Base-by-base conservation (phyloP, 2,113 vertebrate genomes). In the Chaenogobius annularis region DNA sequence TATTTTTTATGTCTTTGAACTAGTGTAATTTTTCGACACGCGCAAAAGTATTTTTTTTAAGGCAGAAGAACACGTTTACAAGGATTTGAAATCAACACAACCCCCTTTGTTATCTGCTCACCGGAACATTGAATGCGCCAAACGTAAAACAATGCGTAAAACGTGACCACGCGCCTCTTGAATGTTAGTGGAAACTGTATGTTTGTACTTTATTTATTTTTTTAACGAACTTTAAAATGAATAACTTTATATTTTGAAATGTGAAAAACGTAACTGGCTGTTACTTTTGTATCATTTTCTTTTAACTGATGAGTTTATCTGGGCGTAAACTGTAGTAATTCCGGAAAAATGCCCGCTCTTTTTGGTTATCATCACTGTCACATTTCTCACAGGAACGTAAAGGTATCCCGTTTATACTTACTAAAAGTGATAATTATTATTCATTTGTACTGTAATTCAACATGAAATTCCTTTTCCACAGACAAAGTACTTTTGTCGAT, bases 311-410 rank as follows among this genome's bases (percentile, higher is more conserved):
- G 20, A 56, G 11, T 23, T 23, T 10, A 22, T 7, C 26, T 31
- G 26, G 23, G 26, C 14, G 58, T 61, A 58, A 58, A 3, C n/a
- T 14, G 58, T 61, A 35, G n/a, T 56, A 40, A 50, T 61, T 68
- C 73, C 64, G 72, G n/a, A 70, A 48, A 67, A 17, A 52, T 40
- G 3, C 50, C 31, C 46, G 31, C 66, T 54, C 12, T 65, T 37
- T 59, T 40, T 35, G 23, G 0, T 9, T 7, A 11, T 2, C 0
- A 35, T 7, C 4, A 15, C 1, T 9, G n/a, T 22, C 5, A 35
- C 4, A 17, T 10, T 44, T 10, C 17, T 22, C 26, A 40, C 47
- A 26, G 59, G 46, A 8, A 35, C 0, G 11, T 12, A 40, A 3
- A 22, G 10, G 14, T 61, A 61, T 19, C 8, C 3, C 2, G 23